Evolutionary conservation across 2,797 vertebrate genomes (phyloP), one percentile per base, ranked within the genome.

Genomic region (Tokudaia tokunoshimensis): DNA sequence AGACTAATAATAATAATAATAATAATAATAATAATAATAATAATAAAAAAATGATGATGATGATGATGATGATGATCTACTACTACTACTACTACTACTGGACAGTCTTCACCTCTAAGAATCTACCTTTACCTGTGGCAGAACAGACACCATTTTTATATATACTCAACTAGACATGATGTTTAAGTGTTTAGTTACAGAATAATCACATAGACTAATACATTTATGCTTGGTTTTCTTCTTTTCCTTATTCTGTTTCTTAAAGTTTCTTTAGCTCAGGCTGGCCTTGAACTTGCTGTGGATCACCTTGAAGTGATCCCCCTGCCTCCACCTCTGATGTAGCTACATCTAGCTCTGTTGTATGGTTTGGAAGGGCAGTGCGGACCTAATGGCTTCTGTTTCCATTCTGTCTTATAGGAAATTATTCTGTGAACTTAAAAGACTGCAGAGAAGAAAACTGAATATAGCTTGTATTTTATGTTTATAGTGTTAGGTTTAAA

Each of bases 401-500:
- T 70, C 84, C 47, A 44, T 44, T 86, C 63, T 15, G 47, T 20
- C 70, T 67, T 70, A 26, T 52, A 12, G 19, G 37, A 85, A 47
- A 34, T 34, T 47, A 65, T n/a, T 67, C 17, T 85, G 41, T 67
- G 61, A 67, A 47, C 6, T 70, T 86, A 86, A 86, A 52, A 52
- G 83, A 52, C 47, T 3, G 5, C 34, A 70, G 63, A 70, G 63
- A 70, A 67, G 44, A 67, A 34, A 34, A 52, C 31, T 50, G 44
- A 50, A 50, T 24, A 67, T 19, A 67, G 34, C 15, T n/a, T 86
- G 0, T 50, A 75, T 78, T 92, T 61, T 20, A 29, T 74, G 88
- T 80, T 96, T 89, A 67, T 0, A 89, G 61, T n/a, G 76, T 80
- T 92, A 37, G 7, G 26, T 95, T 95, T 94, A 84, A 94, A 65